A percentile compares a stretch with the other conserved stretches of the same genome.
phyloP scores from a whole-genome alignment of 2,113 vertebrate species.

The Octodon degus region DNA sequence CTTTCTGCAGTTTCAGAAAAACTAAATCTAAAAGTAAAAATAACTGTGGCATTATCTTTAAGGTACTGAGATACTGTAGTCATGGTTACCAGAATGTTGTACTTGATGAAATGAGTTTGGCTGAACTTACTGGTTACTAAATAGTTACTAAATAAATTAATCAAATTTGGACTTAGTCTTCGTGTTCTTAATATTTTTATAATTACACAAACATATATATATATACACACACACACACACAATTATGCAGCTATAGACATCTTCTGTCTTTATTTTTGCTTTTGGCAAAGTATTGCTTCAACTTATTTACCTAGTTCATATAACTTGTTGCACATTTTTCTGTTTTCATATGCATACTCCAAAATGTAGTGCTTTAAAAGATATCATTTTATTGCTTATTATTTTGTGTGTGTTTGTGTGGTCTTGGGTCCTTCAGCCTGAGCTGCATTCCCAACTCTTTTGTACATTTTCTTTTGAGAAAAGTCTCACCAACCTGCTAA shows the following conservation, averaged over 20 bases:
- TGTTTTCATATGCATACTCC: neutral
- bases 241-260: neutral
- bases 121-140: neutral
- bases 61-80: neutral
- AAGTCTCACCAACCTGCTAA: neutral
- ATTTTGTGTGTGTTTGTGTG: neutral
- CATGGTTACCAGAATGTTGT: neutral
- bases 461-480: neutral
- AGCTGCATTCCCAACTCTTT: neutral
- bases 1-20: neutral
- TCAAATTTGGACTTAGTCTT: neutral
- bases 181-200: neutral
- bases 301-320: neutral
- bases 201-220: neutral
- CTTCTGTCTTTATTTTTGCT: neutral
- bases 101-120: neutral
- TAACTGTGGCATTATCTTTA: neutral
- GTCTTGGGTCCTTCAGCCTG: neutral
- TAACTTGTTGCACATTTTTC: neutral
- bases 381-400: neutral
- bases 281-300: neutral
- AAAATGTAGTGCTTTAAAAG: neutral
- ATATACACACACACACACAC: neutral
- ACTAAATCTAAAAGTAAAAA: slow-evolving; percentile 19
- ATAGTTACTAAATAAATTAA: neutral